Percentiles rank a stretch among this genome's conserved stretches.
Evolutionary conservation across 2,888 invertebrate species (phyloP).

Genomic region (Diloba caeruleocephala): DNA sequence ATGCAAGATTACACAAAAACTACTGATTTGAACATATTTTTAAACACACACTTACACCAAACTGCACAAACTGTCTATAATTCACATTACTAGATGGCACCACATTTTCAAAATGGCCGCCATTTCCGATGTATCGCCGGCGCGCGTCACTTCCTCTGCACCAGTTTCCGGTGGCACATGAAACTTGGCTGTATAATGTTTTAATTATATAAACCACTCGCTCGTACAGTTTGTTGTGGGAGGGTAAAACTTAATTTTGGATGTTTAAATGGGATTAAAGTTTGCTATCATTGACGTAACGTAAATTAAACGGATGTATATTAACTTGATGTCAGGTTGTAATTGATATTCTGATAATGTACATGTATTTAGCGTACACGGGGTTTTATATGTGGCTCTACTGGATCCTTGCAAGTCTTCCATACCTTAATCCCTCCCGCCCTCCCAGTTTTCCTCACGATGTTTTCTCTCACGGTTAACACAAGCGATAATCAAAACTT

Average conservation of each 20-base stretch:
- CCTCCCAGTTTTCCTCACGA: too few relatives aligned
- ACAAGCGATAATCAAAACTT: too few relatives aligned
- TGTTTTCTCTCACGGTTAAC: too few relatives aligned
- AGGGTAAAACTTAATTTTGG: neutral
- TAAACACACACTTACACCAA: neutral
- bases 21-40: too few relatives aligned
- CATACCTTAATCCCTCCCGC: too few relatives aligned
- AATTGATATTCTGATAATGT: constrained; percentile 9
- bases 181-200: constrained; percentile 40
- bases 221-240: constrained; percentile 6
- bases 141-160: constrained; percentile 63
- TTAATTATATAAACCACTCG: constrained; percentile 35
- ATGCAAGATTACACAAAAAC: too few relatives aligned
- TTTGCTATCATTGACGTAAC: constrained; percentile 7
- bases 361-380: neutral
- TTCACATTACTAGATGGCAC: constrained; percentile 57
- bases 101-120: constrained; percentile 69
- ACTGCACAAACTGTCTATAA: constrained; percentile 51
- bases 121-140: constrained; percentile 62
- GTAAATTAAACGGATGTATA: constrained; percentile 4
- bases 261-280: constrained; percentile 6
- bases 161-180: constrained; percentile 50
- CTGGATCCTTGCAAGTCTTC: too few relatives aligned
- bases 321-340: neutral
- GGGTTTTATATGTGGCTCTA: too few relatives aligned